A percentile compares a stretch with the other conserved stretches of the same genome.
Conservation (phyloP, 2,113 vertebrate species). For the Gorsachius goisagi region DNA sequence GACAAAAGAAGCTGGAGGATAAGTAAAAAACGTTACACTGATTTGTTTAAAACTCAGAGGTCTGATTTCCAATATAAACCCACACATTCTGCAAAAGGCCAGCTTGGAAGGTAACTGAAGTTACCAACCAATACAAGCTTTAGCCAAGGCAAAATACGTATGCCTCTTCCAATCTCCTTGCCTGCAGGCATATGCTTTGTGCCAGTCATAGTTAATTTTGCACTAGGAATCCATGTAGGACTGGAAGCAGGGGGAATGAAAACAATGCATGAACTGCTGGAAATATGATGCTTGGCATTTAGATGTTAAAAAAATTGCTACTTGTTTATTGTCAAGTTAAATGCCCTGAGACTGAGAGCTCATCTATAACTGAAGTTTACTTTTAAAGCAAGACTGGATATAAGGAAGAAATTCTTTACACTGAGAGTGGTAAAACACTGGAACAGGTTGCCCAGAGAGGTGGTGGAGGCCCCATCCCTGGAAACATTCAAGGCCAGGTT, state of each 20-base stretch:
- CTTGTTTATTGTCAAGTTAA: conserved; percentile 24
- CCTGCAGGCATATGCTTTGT: conserved; percentile 21
- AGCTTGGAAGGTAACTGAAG: neutral
- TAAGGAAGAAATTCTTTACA: too few species aligned
- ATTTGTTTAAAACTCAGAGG: neutral
- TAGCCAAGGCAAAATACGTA: neutral
- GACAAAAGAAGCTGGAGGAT: neutral
- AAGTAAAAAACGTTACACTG: neutral
- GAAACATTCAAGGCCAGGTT: too few species aligned
- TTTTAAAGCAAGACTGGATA: too few species aligned
- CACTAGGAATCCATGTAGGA: neutral
- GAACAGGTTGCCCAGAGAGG: too few species aligned
- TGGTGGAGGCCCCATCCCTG: too few species aligned
- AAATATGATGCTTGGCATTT: neutral
- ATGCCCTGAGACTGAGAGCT: neutral
- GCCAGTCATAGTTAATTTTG: conserved; percentile 48
- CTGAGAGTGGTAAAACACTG: too few species aligned
- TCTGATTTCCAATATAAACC: neutral
- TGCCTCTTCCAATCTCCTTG: conserved; percentile 32
- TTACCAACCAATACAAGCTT: neutral
- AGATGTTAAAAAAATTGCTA: conserved; percentile 2
- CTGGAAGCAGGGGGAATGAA: neutral
- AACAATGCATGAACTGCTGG: neutral
- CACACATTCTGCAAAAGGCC: neutral
- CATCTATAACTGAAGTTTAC: conserved; percentile 25